Evolutionary conservation across 2,888 invertebrate genomes (phyloP), one percentile per base, ranked within the genome.

Genomic region (Cantharis flavilabris): DNA sequence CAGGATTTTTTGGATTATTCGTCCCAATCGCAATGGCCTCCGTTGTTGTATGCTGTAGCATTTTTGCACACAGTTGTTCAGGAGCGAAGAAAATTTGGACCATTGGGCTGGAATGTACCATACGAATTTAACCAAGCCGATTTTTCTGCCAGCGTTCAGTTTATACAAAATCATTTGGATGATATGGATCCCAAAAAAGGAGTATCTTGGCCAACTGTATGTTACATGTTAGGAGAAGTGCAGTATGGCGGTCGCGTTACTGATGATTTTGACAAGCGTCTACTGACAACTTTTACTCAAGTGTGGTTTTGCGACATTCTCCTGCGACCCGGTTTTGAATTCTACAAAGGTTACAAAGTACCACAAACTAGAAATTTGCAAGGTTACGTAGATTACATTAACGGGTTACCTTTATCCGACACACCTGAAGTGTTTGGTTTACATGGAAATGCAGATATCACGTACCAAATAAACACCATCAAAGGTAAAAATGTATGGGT

Each of bases 51-150:
- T 84, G 96, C 97, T 0, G 97, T 98, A 0, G 98, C 97, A 26
- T 98, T 98, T 90, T 89, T 98, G 33, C 98, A 98, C 84, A 98
- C 98, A 0, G 96, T 98, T 28, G 94, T 98, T 0, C 98, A 98
- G 89, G 98, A 98, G 88, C 91, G 98, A 80, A 90, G 98, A 81
- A 98, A 98, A 89, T 98, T 98, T 86, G 98, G 98, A 0, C 97
- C 98, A 0, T 91, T 98, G 13, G 98, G 98, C 9, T 98, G 98
- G 98, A 98, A 98, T 86, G 91, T 98, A 80, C 97, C 98, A 0
- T 98, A 98, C 84, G 98, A 98, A 88, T 98, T 98, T 87, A 97
- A 97, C 89, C 98, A 98, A 89, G 96, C 98, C 0, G 98, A 98
- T 88, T 98, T 98, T 86, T 96, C 96, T 3, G 97, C 98, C 2